A percentile compares a stretch with the other conserved stretches of the same genome.
phyloP scores from a whole-genome alignment of 2,797 vertebrate species.

The Arnoldichthys spilopterus region DNA sequence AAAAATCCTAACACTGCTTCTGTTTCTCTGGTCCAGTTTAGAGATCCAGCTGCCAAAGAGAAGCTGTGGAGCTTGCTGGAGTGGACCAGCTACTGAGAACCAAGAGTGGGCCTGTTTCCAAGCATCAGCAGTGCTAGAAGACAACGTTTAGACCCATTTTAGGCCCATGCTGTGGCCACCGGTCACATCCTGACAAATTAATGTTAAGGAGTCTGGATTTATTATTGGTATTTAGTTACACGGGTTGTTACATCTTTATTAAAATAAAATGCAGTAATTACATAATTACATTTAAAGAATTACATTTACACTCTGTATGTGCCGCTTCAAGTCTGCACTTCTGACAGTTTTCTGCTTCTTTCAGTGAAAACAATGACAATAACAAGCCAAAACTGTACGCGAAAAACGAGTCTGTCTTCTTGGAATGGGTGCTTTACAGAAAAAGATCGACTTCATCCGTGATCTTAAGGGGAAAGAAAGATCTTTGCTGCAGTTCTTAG shows the following conservation, averaged over 20 bases:
- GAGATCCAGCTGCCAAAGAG: slow-evolving; percentile 36
- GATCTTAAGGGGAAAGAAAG: too few species aligned
- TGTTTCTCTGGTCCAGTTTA: slow-evolving; percentile 44
- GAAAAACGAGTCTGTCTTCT: too few species aligned
- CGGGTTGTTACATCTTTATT: background rate
- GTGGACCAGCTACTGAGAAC: slow-evolving; percentile 28
- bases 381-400: too few species aligned
- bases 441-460: too few species aligned
- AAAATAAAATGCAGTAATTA: background rate
- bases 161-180: too few species aligned
- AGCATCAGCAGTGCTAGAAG: slow-evolving; percentile 12
- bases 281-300: background rate
- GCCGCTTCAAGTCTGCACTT: too few species aligned
- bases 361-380: too few species aligned
- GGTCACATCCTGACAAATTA: background rate
- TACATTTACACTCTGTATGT: too few species aligned
- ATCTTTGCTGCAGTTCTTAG: too few species aligned
- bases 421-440: too few species aligned
- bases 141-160: slow-evolving; percentile 32
- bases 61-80: slow-evolving; percentile 59
- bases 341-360: too few species aligned
- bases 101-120: slow-evolving; percentile 10
- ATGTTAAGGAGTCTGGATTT: background rate
- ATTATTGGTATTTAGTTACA: background rate
- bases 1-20: too few species aligned